Base-by-base conservation (phyloP, 2,888 invertebrate genomes). In the Neelides folsomi region DNA sequence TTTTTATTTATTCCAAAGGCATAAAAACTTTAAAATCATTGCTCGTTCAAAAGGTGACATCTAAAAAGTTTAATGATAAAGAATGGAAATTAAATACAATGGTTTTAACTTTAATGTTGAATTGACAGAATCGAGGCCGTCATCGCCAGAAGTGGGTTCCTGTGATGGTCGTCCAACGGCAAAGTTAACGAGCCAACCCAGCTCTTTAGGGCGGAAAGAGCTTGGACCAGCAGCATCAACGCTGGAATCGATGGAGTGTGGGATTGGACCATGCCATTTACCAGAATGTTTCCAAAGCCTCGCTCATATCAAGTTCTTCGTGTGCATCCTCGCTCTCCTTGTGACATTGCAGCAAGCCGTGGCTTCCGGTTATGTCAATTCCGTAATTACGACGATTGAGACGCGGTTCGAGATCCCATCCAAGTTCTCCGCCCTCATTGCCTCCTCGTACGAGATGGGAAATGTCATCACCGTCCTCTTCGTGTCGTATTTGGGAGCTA, bases 321-420 rank as follows among this genome's bases (percentile, higher is more conserved):
- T 89, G 69, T 79, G 87, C 71, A 79, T 89, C 67, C 78, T 89
- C 65, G 88, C 88, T 69, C 80, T 88, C 75, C 80, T 89, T 69
- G 89, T 89, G 67, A 89, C 88, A 66, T 76, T 89, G 64, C 89
- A 89, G 70, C 89, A 89, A 73, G 88, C 87, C 18, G 75, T 89
- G 61, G 87, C 88, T 71, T 89, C 88, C 57, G 89, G 89, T 62
- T 89, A 89, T 71, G 87, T 88, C 65, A 89, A 89, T 74, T 88
- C 88, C 71, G 93, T 94, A 72, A 92, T 94, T 71, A 93, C 93
- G 63, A 94, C 93, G 52, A 92, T 94, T 67, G 93, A 94, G 75
- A 92, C 92, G 72, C 82, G 93, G 43, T 77, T 75, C 59, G 90
- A 93, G 72, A 89, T 93, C 68, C 90, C 90, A 56, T 90, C 90